Conservation (phyloP, 1,140 invertebrate species). For the Platyscapa corneri region DNA sequence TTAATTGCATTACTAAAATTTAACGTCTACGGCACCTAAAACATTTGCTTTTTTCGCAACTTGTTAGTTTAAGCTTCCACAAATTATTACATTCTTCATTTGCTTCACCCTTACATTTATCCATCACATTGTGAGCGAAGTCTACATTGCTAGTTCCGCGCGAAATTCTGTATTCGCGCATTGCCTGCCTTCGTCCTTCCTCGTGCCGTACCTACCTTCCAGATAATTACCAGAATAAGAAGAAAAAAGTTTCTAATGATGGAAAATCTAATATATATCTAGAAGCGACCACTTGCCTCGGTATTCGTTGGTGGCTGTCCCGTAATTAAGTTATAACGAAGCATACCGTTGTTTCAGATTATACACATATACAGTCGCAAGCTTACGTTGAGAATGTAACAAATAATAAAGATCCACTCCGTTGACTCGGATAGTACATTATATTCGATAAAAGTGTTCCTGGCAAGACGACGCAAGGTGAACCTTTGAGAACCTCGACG, state of each 20-base stretch:
- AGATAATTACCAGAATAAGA: constrained; percentile 61
- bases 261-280: constrained; percentile 72
- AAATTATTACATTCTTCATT: not conserved
- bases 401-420: constrained; percentile 71
- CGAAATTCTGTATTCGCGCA: not conserved
- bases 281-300: constrained; percentile 39
- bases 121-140: not conserved
- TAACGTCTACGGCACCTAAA: too few relatives aligned
- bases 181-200: too few relatives aligned
- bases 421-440: constrained; percentile 73
- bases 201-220: not conserved
- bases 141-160: not conserved
- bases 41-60: too few relatives aligned
- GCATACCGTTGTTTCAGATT: constrained; percentile 51
- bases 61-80: not conserved
- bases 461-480: too few relatives aligned
- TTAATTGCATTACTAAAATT: too few relatives aligned
- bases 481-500: too few relatives aligned
- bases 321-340: constrained; percentile 74
- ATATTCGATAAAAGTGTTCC: too few relatives aligned
- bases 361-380: not conserved
- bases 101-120: too few relatives aligned
- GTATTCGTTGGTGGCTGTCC: constrained; percentile 65
- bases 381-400: constrained; percentile 64
- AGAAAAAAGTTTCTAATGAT: constrained; percentile 66